A percentile compares a stretch with the other conserved stretches of the same genome.
Conservation (phyloP, 2,888 invertebrate species). For the Ferdinandea cuprea region DNA sequence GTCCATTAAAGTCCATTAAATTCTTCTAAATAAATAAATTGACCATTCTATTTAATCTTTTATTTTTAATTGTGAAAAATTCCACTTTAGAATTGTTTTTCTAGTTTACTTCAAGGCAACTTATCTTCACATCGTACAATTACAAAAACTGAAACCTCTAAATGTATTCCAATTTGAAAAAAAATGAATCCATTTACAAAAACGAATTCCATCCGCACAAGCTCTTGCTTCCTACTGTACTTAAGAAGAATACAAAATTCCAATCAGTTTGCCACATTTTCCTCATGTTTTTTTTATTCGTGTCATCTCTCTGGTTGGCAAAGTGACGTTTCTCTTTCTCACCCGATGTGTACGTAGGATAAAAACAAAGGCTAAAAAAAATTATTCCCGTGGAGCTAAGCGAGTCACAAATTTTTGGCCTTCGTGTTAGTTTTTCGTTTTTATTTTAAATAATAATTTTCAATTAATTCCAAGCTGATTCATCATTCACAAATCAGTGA, state of each 20-base stretch:
- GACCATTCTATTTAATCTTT: no score
- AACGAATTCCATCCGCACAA: conserved; percentile 29
- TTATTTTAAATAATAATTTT: conserved; percentile 54
- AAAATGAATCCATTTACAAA: background rate
- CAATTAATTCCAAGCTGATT: conserved; percentile 41
- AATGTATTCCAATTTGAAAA: background rate
- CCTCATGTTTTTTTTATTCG: conserved; percentile 10
- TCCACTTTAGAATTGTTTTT: no score
- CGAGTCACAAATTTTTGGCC: conserved; percentile 71
- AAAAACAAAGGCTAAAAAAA: conserved; percentile 72
- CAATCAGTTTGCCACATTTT: conserved; percentile 15
- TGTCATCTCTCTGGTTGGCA: conserved; percentile 16
- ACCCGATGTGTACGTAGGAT: conserved; percentile 71
- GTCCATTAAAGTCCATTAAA: no score
- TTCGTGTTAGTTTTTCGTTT: conserved; percentile 64
- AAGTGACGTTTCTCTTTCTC: conserved; percentile 72
- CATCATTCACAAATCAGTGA: conserved; percentile 17
- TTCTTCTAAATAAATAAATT: no score
- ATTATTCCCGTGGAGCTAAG: conserved; percentile 62
- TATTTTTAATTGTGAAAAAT: no score
- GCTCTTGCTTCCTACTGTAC: conserved; percentile 36
- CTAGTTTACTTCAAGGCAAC: no score
- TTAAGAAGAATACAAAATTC: background rate
- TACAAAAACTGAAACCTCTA: no score
- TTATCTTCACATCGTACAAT: no score